Percentiles rank a stretch among this genome's conserved stretches.
Evolutionary conservation across 2,113 vertebrate species (phyloP).

Genomic region (Orcinus orca): DNA sequence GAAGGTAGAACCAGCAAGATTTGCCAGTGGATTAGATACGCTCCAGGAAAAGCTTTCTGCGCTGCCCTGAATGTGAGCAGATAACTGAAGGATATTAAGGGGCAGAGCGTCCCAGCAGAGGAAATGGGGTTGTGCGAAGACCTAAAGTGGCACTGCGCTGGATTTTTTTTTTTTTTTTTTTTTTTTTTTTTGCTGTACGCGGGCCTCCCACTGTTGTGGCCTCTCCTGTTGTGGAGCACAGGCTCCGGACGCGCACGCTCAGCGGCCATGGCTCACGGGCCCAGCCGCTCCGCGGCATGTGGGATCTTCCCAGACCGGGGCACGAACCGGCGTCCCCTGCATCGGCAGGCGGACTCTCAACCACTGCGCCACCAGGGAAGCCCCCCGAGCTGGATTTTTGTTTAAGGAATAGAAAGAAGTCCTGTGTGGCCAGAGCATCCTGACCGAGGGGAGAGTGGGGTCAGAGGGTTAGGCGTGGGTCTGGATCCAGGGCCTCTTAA

Average conservation of each 20-base stretch:
- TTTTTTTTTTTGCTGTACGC: too few relatives aligned
- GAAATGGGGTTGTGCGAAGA: not conserved
- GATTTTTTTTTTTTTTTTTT: not conserved
- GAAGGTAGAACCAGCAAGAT: not conserved
- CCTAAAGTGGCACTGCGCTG: not conserved
- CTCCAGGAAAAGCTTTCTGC: not conserved
- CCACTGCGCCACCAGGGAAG: too few relatives aligned
- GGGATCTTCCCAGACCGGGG: too few relatives aligned
- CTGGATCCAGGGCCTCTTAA: not conserved
- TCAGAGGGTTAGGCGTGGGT: not conserved
- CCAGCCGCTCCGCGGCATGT: fast-evolving
- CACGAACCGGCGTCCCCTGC: too few relatives aligned
- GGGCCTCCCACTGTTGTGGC: too few relatives aligned
- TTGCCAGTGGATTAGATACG: not conserved
- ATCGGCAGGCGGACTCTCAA: too few relatives aligned
- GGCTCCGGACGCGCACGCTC: too few relatives aligned
- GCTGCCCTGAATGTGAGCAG: not conserved
- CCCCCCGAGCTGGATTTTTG: not conserved
- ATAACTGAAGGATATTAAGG: not conserved
- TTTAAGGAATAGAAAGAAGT: not conserved
- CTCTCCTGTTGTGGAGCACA: too few relatives aligned
- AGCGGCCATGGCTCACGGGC: too few relatives aligned
- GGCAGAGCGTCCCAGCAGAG: not conserved
- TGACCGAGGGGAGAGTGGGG: not conserved
- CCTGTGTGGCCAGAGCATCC: not conserved